Percentiles rank a stretch among this genome's conserved stretches.
These are phyloP conservation scores for Matsumyia berberina DNA, from an alignment of 2,888 invertebrate species.

Conservation along the genomic window DNA sequence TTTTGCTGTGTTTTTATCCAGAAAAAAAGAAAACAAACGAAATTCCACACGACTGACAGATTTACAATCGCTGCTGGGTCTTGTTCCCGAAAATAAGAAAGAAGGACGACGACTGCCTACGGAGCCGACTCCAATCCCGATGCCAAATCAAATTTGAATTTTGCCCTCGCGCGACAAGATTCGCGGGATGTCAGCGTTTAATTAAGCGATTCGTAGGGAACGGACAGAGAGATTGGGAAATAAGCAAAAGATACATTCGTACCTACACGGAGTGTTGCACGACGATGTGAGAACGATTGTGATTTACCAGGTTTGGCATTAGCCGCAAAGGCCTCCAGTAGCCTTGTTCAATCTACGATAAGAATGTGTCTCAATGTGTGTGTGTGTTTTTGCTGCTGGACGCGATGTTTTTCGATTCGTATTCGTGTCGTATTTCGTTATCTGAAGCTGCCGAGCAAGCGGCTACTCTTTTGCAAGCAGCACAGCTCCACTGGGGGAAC, in stretches of 20 bases:
- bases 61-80: constrained; percentile 51
- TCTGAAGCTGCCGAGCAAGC: constrained; percentile 59
- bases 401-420: constrained; percentile 50
- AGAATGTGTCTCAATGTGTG: constrained; percentile 29
- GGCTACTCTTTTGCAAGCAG: constrained; percentile 33
- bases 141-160: constrained; percentile 66
- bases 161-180: constrained; percentile 46
- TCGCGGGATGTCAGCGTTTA: constrained; percentile 47
- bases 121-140: constrained; percentile 4
- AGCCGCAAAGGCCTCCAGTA: constrained; percentile 53
- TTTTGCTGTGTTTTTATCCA: neutral
- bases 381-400: constrained; percentile 30
- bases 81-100: constrained; percentile 53
- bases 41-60: constrained; percentile 71
- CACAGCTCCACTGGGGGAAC: constrained; percentile 26
- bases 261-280: constrained; percentile 28
- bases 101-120: neutral
- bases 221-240: constrained; percentile 37
- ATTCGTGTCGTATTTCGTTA: constrained; percentile 62
- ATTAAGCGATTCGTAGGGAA: constrained; percentile 72
- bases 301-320: constrained; percentile 66
- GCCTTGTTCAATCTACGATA: constrained; percentile 65
- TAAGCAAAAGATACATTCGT: constrained; percentile 22
- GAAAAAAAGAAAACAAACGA: constrained; percentile 21
- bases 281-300: constrained; percentile 55